Base-by-base conservation (phyloP, 2,113 vertebrate genomes). In the Campylomormyrus tamandua region DNA sequence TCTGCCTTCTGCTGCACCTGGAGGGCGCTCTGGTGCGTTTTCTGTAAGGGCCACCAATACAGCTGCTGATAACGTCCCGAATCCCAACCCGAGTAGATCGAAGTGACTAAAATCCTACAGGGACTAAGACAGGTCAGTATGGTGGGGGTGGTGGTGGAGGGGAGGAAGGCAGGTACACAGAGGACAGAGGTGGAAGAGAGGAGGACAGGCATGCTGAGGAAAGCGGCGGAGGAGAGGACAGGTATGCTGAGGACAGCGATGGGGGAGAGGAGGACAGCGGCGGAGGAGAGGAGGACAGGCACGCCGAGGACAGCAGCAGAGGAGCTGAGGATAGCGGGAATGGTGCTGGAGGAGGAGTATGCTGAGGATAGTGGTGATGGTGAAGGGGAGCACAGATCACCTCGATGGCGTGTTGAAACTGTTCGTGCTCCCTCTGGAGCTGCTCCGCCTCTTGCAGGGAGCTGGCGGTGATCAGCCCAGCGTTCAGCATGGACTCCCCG, bases 1-100 rank as follows among this genome's bases (percentile, higher is more conserved):
- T 99, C 98, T 0, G 98, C 98, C 94, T 99, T 99, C 95, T 99
- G 98, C 95, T 99, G 98, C n/a, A 99, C 98, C 95, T 99, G 98
- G 92, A 99, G 97, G 0, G 98, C 98, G 7, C 98, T 99, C 95
- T 99, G 98, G 91, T 99, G 98, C 0, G 98, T 99, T 95, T 99
- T 99, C 98, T 99, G 92, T 49, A 91, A 5, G 45, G 49, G 21
- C 1, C 84, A 48, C 15, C 35, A 8, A 80, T 17, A 19, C 5
- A 7, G 74, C 7, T 80, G 62, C 62, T 70, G n/a, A 70, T 19
- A 42, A 0, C 35, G 3, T 39, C 62, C 62, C 27, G 3, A 70
- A 11, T 70, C 62, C n/a, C 9, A 70, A 31, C 62, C 62, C 8
- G 1, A 13, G n/a, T 13, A 70, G 62, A 31, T 4, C 3, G 6